phyloP scores from a whole-genome alignment of 1,140 invertebrate species.

The Pogonomyrmex californicus region DNA sequence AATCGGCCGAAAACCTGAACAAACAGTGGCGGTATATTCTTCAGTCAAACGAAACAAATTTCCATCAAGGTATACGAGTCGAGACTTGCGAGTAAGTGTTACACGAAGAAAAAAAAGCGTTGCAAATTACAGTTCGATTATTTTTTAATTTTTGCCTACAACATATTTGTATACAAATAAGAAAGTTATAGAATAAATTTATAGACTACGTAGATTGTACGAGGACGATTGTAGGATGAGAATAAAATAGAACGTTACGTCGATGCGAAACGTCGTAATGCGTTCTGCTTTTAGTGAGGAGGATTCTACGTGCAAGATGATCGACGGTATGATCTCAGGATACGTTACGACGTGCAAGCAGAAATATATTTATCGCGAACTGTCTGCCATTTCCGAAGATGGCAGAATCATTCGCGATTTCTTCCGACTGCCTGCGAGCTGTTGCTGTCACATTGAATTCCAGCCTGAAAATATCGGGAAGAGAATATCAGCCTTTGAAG shows the following conservation, averaged over 20 bases:
- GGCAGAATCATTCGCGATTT: slow-evolving; percentile 85
- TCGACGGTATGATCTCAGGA: slow-evolving; percentile 84
- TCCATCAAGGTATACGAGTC: slow-evolving; percentile 87
- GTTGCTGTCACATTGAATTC: slow-evolving; percentile 88
- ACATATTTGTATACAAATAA: neutral
- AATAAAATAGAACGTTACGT: slow-evolving; percentile 2
- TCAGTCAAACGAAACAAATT: slow-evolving; percentile 73
- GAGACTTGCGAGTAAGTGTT: slow-evolving; percentile 87
- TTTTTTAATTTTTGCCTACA: slow-evolving; percentile 11
- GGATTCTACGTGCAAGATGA: slow-evolving; percentile 84
- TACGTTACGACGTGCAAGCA: slow-evolving; percentile 88
- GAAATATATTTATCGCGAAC: slow-evolving; percentile 88
- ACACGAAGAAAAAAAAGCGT: neutral
- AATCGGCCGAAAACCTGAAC: neutral
- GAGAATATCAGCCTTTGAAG: neutral
- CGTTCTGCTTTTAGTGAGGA: slow-evolving; percentile 82
- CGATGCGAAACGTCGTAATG: neutral
- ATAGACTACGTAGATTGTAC: neutral
- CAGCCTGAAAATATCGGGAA: neutral
- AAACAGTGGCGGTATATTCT: neutral
- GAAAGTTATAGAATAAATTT: neutral
- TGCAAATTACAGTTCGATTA: neutral
- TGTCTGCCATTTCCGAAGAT: slow-evolving; percentile 86
- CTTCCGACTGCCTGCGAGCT: slow-evolving; percentile 89
- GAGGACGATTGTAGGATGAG: neutral